Evolutionary conservation across 2,113 vertebrate species (phyloP), one percentile per base, ranked within the genome.

Genomic region (Aramus guarauna): DNA sequence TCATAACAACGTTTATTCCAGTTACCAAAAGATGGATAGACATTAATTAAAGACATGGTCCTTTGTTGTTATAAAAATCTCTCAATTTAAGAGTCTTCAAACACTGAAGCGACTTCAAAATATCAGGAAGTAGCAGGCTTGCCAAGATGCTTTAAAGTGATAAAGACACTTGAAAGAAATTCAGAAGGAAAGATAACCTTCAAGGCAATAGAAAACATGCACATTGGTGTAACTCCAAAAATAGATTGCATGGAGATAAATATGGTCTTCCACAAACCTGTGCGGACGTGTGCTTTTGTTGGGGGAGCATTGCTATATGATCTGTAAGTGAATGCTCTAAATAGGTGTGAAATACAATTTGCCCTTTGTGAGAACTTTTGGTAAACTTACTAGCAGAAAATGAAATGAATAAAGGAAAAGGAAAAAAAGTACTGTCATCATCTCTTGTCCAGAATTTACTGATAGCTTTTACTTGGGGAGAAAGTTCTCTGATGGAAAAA

Each of bases 161-260:
- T 96, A 95, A 95, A 87, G 76, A 45, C 36, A 90, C 69, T 95
- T 95, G 77, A 95, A 96, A 97, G 91, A 87, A 87, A 81, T 75
- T 91, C 64, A 87, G 76, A 85, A 90, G 58, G 84, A 90, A 71
- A 84, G 72, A 74, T 80, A 92, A 69, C 72, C 72, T 95, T 91
- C 62, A 86, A 95, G 72, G 84, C 76, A 95, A 45, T 89, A 71
- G 89, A 95, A 96, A 93, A 10, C 43, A 77, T 50, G 56, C 62
- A 71, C 23, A 26, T 75, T 87, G 76, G 55, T 96, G 5, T 73
- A 89, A 81, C 41, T 95, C 80, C 64, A 86, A 52, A 94, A 86
- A 56, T 37, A 91, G 68, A 86, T 82, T 66, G 18, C 69, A 58
- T 22, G 41, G 50, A 91, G 86, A 92, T 92, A 95, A 95, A 59